phyloP scores from a whole-genome alignment of 2,888 invertebrate species.

The Torymus texanus region DNA sequence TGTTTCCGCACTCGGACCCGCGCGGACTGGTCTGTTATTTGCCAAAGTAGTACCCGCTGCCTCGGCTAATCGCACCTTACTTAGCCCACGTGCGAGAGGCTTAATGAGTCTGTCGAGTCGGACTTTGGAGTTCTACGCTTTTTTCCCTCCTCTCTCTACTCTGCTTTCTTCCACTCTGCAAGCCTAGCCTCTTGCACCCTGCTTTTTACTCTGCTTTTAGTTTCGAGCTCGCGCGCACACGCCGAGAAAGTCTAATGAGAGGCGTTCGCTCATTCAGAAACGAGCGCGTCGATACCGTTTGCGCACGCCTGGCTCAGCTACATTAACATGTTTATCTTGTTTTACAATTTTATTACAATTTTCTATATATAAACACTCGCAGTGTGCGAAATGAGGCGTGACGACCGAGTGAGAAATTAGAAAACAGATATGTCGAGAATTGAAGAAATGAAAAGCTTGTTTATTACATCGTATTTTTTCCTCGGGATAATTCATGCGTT shows the following conservation, averaged over 20 bases:
- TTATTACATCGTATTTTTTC: slow-evolving; percentile 30
- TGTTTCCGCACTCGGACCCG: slow-evolving; percentile 15
- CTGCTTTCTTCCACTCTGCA: neutral
- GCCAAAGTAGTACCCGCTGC: slow-evolving; percentile 27
- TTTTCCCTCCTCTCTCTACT: neutral
- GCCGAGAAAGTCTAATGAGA: slow-evolving; percentile 22
- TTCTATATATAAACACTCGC: neutral
- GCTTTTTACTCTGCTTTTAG: slow-evolving; percentile 2
- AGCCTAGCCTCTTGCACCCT: neutral
- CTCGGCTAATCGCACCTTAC: slow-evolving; percentile 39
- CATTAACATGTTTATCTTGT: slow-evolving; percentile 43
- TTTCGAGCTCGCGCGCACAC: neutral
- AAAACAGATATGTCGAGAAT: slow-evolving; percentile 19
- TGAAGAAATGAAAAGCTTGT: slow-evolving; percentile 20
- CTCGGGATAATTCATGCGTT: neutral
- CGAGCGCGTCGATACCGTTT: neutral
- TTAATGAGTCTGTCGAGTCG: slow-evolving; percentile 37
- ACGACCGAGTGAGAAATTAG: slow-evolving; percentile 27
- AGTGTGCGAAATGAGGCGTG: slow-evolving; percentile 4
- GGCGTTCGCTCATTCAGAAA: neutral
- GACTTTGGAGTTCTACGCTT: neutral
- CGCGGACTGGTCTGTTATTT: slow-evolving; percentile 33
- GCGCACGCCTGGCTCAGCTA: neutral
- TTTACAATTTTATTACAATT: slow-evolving; percentile 35
- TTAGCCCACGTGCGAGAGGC: slow-evolving; percentile 30